Evolutionary conservation across 2,797 vertebrate genomes (phyloP), one percentile per base, ranked within the genome.

Genomic region (Sebastes melanostomus): DNA sequence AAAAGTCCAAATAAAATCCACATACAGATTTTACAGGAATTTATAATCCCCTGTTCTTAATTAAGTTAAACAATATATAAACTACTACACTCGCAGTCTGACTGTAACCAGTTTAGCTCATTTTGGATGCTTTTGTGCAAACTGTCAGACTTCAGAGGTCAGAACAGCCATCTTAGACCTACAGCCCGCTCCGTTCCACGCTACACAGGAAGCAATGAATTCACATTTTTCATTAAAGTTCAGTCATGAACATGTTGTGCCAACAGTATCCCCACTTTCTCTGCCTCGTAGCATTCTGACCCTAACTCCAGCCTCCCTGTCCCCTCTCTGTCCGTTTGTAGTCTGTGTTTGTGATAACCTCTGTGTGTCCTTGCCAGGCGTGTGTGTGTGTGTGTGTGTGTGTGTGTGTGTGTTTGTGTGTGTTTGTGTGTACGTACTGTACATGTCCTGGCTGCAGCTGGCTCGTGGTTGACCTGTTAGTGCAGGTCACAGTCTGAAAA

Each of bases 331-430:
- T 65, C 50, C 77, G 59, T 82, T 72, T 80, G 55, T 65, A 60
- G 58, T 79, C 67, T 30, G 54, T 32, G 65, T 82, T 74, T 3
- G 65, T 70, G 87, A 12, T 82, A 75, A 89, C 92, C 89, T 90
- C 67, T 70, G 42, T 69, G 38, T 77, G 80, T 84, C 86, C 85
- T 88, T 89, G 79, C 27, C 69, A 76, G 46, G 62, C 63, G 32
- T 11, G 32, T 59, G 38, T 71, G 25, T 62, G 56, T 42, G 2
- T 50, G 68, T 29, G 24, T 60, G 20, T 34, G 25, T 58, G 56
- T 42, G 2, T 46, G 68, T 27, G 32, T 42, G 18, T 9, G 30
- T 8, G 30, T 32, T 8, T 32, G 8, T 32, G 32, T 32, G 42
- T 58, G 36, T 42, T 2, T 61, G 69, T 30, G 36, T 61, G n/a